Percentiles rank a stretch among this genome's conserved stretches.
Evolutionary conservation across 2,888 invertebrate genomes (phyloP).

Genomic region (Ormyrus nitidulus): DNA sequence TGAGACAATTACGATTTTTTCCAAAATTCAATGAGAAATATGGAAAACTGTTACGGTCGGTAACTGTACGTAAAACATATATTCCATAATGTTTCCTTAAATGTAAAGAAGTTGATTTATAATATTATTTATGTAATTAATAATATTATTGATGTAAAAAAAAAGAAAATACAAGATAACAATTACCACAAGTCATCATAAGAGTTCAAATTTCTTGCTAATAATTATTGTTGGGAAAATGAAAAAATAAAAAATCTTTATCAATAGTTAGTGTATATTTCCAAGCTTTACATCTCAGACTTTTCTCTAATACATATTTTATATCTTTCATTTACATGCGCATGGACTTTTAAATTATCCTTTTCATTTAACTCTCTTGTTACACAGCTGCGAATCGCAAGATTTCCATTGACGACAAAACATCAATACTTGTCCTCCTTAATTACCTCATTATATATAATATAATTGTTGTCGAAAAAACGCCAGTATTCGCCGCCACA

Average conservation of each 20-base stretch:
- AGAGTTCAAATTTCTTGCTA: no score
- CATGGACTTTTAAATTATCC: slow-evolving; percentile 28
- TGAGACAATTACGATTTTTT: no score
- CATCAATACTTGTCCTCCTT: slow-evolving; percentile 21
- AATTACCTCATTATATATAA: background rate
- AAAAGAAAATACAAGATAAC: no score
- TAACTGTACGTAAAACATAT: no score
- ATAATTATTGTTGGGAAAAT: no score
- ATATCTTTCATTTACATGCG: slow-evolving; percentile 54
- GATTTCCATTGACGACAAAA: slow-evolving; percentile 41
- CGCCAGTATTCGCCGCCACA: slow-evolving; percentile 5
- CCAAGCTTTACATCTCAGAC: slow-evolving; percentile 54
- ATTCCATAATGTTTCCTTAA: no score
- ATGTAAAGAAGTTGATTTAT: no score
- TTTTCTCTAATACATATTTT: slow-evolving; percentile 52
- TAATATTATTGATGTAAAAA: no score
- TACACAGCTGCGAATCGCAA: slow-evolving; percentile 20
- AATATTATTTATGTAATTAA: no score
- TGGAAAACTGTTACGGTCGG: no score
- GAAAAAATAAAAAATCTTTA: background rate
- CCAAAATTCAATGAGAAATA: no score
- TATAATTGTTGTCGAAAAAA: slow-evolving; percentile 17
- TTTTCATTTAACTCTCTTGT: slow-evolving; percentile 13
- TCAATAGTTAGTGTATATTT: slow-evolving; percentile 54
- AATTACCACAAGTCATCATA: no score